Evolutionary conservation across 2,113 vertebrate genomes (phyloP), one percentile per base, ranked within the genome.

Genomic region (Polyodon spathula): DNA sequence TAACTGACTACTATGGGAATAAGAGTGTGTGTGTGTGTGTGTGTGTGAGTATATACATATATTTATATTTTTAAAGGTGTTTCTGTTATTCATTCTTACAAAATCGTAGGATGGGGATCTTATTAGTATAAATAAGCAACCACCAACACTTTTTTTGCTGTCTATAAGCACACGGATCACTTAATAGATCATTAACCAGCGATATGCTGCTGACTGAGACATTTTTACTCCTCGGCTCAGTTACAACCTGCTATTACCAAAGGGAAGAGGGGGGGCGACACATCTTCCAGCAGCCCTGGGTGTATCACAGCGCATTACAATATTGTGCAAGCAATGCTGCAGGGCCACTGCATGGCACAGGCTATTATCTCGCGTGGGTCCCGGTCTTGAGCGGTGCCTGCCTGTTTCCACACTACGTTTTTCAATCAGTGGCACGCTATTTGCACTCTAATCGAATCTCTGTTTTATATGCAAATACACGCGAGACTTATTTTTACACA

Each of bases 111-210:
- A 86, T 75, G 89, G 79, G 77, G 88, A 83, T 83, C 81, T 87
- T 89, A 84, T 83, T 88, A 88, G 78, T 73, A 75, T 68, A 72
- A 88, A 89, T 76, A 73, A 89, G 88, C 89, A 83, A 80, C 81
- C 88, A 88, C 90, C 89, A 75, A 87, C 86, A 87, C 81, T 89
- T 91, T 88, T n/a, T 85, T 81, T 83, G 86, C 85, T 84, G 81
- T 82, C 83, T 83, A 84, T 84, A 87, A 88, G 88, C 85, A 78
- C 84, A 74, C 71, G 70, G 72, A 84, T 84, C 82, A 78, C 81
- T 86, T 87, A 86, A 86, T 88, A 91, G 89, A 93, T 91, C 84
- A 92, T 93, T 92, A 92, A 93, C 90, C 85, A 86, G 76, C 80
- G 78, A 82, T 84, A 73, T 83, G 81, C 75, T 88, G 86, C 86